A percentile compares a stretch with the other conserved stretches of the same genome.
Conservation (phyloP, 2,113 vertebrate species). For the Mirza zaza region DNA sequence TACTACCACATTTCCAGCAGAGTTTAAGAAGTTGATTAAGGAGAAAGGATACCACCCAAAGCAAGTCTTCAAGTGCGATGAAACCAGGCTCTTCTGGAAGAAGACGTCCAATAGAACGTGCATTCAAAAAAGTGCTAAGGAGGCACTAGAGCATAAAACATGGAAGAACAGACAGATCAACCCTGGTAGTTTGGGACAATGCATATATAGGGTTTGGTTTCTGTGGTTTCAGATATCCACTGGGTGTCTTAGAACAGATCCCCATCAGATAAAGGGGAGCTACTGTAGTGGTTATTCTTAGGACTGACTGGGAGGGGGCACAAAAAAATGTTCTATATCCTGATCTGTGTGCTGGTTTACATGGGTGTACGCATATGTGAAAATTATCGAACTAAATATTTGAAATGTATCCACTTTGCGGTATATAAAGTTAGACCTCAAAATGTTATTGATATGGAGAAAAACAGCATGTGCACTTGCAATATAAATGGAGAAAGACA, state of each 20-base stretch:
- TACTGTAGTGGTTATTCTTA: background rate
- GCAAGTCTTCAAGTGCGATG: background rate
- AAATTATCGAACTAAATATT: background rate
- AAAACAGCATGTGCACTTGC: background rate
- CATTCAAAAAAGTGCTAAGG: background rate
- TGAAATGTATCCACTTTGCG: background rate
- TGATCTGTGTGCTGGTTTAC: background rate
- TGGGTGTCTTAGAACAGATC: background rate
- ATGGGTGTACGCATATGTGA: background rate
- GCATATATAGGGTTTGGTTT: background rate
- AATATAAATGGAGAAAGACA: background rate
- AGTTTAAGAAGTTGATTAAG: background rate
- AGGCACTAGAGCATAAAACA: background rate
- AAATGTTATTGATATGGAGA: background rate
- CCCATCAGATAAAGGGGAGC: background rate
- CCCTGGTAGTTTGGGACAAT: background rate
- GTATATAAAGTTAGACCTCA: background rate
- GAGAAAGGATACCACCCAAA: background rate
- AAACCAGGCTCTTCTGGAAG: background rate
- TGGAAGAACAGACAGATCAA: background rate
- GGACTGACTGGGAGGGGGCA: background rate
- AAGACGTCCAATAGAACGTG: background rate
- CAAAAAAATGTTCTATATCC: background rate
- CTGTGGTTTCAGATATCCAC: background rate
- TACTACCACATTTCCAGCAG: background rate